phyloP scores from a whole-genome alignment of 2,113 vertebrate genomes.

The Malurus alboscapulatus region DNA sequence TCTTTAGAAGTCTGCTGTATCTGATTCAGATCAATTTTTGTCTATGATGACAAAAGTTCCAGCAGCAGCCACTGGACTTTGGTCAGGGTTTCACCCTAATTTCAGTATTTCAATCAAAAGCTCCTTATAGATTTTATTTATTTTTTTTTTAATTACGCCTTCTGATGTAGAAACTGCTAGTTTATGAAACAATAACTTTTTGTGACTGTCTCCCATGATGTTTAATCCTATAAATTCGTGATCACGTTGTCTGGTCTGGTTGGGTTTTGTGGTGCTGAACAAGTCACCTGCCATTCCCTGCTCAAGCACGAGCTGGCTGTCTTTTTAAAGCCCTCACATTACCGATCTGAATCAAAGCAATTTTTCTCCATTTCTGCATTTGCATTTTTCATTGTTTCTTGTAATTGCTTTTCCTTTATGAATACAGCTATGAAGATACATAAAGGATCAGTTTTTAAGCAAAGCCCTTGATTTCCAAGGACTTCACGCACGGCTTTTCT shows the following conservation, averaged over 20 bases:
- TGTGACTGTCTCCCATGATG: fast-evolving
- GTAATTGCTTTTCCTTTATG: background rate
- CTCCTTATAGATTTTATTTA: background rate
- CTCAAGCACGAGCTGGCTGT: background rate
- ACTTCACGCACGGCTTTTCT: background rate
- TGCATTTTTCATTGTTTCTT: background rate
- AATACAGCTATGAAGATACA: background rate
- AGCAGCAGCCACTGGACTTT: background rate
- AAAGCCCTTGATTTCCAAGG: background rate
- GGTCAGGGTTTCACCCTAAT: background rate
- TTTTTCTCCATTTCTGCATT: background rate
- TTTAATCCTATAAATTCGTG: background rate
- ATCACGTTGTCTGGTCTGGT: background rate
- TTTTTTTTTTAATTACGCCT: background rate
- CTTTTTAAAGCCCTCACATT: background rate
- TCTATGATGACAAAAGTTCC: background rate
- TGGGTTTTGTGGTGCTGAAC: background rate
- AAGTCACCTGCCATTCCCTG: background rate
- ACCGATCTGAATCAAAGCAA: background rate
- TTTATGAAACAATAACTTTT: background rate
- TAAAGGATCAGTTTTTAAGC: background rate
- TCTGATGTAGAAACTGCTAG: background rate
- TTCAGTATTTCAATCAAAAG: background rate
- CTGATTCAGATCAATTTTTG: background rate
- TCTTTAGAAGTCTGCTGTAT: background rate